phyloP scores from a whole-genome alignment of 2,888 invertebrate genomes.

The Anthrax anthrax region DNA sequence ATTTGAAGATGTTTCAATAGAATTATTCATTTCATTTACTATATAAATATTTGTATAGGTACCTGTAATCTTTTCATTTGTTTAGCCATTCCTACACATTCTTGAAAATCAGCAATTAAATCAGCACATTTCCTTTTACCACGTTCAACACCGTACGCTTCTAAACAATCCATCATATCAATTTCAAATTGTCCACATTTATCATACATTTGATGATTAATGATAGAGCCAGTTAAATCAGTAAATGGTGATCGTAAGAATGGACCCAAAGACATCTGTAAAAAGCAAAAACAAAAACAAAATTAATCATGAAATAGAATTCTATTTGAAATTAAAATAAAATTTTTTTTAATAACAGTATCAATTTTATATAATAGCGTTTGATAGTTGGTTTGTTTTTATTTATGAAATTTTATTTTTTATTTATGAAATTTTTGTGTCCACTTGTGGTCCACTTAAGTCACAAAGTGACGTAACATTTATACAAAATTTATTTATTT shows the following conservation, averaged over 20 bases:
- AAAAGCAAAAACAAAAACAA: slow-evolving; percentile 5
- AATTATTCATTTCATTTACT: not conserved
- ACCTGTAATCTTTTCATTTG: slow-evolving; percentile 46
- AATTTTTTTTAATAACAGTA: too few species aligned
- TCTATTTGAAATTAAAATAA: too few species aligned
- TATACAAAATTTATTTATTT: too few species aligned
- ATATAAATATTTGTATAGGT: slow-evolving; percentile 13
- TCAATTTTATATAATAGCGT: too few species aligned
- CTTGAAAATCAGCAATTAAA: slow-evolving; percentile 52
- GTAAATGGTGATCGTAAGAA: slow-evolving; percentile 53
- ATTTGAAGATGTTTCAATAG: not conserved
- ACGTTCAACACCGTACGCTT: slow-evolving; percentile 61
- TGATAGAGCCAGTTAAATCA: slow-evolving; percentile 49
- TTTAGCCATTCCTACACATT: slow-evolving; percentile 48
- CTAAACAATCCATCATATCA: slow-evolving; percentile 59
- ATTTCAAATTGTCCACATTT: slow-evolving; percentile 54
- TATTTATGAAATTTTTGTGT: too few species aligned
- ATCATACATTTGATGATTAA: slow-evolving; percentile 50
- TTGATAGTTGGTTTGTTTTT: too few species aligned
- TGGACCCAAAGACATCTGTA: slow-evolving; percentile 47
- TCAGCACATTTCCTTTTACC: slow-evolving; percentile 47
- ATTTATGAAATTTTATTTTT: too few species aligned
- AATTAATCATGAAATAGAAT: not conserved
- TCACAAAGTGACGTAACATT: too few species aligned
- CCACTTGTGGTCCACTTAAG: too few species aligned